phyloP scores from a whole-genome alignment of 2,888 invertebrate genomes.

The Ctena decussata region DNA sequence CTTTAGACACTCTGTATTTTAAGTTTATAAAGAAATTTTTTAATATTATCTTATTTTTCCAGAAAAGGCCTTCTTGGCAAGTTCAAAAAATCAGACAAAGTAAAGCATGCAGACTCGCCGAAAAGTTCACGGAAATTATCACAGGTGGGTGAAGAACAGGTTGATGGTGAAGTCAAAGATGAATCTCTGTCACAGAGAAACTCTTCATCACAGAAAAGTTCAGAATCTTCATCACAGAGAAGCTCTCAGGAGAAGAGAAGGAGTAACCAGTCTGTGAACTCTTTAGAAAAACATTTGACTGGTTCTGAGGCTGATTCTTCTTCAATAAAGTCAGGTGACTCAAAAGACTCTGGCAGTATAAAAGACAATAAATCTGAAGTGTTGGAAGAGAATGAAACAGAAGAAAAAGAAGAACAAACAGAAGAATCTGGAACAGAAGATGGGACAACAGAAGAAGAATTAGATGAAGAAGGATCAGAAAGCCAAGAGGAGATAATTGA shows the following conservation, averaged over 20 bases:
- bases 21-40: too few species aligned
- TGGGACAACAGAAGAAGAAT: neutral
- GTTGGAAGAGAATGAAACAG: neutral
- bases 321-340: neutral
- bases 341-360: neutral
- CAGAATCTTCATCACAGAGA: neutral
- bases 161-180: neutral
- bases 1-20: too few species aligned
- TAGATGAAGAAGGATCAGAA: neutral
- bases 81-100: neutral
- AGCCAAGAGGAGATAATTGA: neutral
- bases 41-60: neutral
- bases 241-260: neutral
- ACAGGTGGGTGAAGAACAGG: neutral
- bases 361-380: neutral
- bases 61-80: neutral
- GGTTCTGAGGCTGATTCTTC: neutral
- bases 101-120: too few species aligned
- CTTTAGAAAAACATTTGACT: neutral
- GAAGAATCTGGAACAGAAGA: neutral
- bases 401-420: neutral
- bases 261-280: slow-evolving; percentile 11
- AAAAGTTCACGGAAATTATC: neutral
- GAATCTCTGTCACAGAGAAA: neutral
- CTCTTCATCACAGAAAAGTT: neutral